Base-by-base conservation (phyloP, 2,797 vertebrate genomes). In the Falco biarmicus region DNA sequence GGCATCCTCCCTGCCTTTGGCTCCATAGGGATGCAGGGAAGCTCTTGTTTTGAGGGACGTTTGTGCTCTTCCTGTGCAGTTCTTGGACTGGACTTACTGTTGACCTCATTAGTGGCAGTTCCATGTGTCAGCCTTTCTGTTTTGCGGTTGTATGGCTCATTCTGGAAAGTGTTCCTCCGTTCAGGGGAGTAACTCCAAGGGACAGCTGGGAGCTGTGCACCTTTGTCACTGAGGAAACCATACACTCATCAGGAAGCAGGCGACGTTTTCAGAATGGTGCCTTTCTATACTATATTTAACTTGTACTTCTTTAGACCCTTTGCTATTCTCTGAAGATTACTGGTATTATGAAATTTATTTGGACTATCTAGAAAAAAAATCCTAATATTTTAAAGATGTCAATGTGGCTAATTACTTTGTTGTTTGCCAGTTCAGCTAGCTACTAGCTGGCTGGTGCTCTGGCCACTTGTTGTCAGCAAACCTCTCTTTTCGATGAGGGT, bases 201-300 rank as follows among this genome's bases (percentile, higher is more conserved):
- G 60, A 43, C 61, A 29, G 17, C 60, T 75, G 64, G 34, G 26
- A 80, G 21, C 73, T 5, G 1, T 80, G 34, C 28, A 11, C 57
- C 64, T 28, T 41, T 48, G 4, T 51, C 39, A 22, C 39, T 37
- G 57, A 22, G 34, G 16, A 75, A 68, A 24, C 16, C 26, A 4
- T 19, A 13, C 4, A 5, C 15, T 56, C 20, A n/a, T 26, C 51
- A 65, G 61, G 37, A 87, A 82, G 39, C 6, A 28, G 16, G 15
- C 1, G 1, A 2, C 0, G 0, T 43, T 78, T 87, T 82, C 54
- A 3, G 1, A 50, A 53, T 21, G 0, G 8, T 69, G 29, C 11
- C 21, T 82, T 78, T 77, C 57, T 37, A 14, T 5, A 20, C 4
- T 37, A 3, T 47, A 56, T 45, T 82, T 75, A 34, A 48, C 25